phyloP scores from a whole-genome alignment of 2,797 vertebrate species.

The Microcaecilia unicolor region DNA sequence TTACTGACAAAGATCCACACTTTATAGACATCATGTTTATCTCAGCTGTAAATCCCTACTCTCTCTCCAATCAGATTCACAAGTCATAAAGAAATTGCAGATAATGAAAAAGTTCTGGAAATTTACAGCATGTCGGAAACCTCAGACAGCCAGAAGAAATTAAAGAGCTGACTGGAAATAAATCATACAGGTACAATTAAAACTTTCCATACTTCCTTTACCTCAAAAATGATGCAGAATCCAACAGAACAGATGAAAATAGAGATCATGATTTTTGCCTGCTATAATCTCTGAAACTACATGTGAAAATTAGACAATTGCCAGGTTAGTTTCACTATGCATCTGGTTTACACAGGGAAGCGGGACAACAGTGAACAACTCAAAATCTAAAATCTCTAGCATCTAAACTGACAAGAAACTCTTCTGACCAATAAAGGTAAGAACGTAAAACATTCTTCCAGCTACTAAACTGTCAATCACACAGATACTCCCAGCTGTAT shows the following conservation, averaged over 20 bases:
- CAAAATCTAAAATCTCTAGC: too few relatives aligned
- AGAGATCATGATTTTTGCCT: slow-evolving; percentile 52
- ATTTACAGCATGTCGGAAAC: slow-evolving; percentile 74
- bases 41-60: slow-evolving; percentile 68
- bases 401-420: too few relatives aligned
- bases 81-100: slow-evolving; percentile 73
- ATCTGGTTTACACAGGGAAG: too few relatives aligned
- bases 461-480: too few relatives aligned
- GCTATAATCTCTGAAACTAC: slow-evolving; percentile 54
- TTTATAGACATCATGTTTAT: slow-evolving; percentile 71
- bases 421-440: too few relatives aligned
- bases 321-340: too few relatives aligned
- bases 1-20: slow-evolving; percentile 70
- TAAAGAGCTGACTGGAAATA: slow-evolving; percentile 71
- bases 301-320: slow-evolving; percentile 61
- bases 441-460: too few relatives aligned
- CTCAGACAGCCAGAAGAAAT: slow-evolving; percentile 73
- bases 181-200: slow-evolving; percentile 71
- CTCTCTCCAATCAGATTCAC: slow-evolving; percentile 68
- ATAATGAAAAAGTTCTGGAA: slow-evolving; percentile 77
- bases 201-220: slow-evolving; percentile 57
- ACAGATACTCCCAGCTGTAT: too few relatives aligned
- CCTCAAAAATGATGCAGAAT: slow-evolving; percentile 56
- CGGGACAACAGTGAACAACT: too few relatives aligned
- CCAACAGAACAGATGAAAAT: slow-evolving; percentile 58